Evolutionary conservation across 2,113 vertebrate genomes (phyloP), one percentile per base, ranked within the genome.

Genomic region (Oreochromis niloticus): DNA sequence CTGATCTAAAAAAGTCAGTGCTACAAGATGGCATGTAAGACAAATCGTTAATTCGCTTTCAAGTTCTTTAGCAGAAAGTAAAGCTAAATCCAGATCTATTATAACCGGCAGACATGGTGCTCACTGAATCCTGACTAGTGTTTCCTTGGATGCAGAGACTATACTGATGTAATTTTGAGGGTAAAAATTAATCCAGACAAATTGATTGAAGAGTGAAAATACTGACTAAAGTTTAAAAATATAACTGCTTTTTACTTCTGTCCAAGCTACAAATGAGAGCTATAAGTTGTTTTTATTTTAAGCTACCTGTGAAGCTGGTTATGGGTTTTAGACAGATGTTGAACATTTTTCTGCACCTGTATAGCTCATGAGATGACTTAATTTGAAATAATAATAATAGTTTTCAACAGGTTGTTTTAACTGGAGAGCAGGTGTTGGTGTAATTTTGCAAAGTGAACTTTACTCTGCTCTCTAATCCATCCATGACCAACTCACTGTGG

Each of bases 31-130:
- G 41, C 41, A 27, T 2, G 14, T 17, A 48, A 0, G 41, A 73
- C 22, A 48, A 46, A 27, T 46, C 0, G 0, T 27, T 73, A 0
- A 1, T 27, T 10, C 19, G 6, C 41, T 16, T 10, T 46, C 22
- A 27, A 46, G 41, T 6, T 73, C 22, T 48, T 73, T 30, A 30
- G 41, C 22, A 73, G 39, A 73, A 73, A 46, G 3, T 73, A 10
- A 73, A 13, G 39, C 22, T 46, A 75, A 75, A 75, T 17, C 41
- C 24, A 46, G 9, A 30, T 75, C 39, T 75, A 7, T 48, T 30
- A 75, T 75, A 30, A 17, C 9, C 1, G 9, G 1, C 41, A 73
- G 68, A 48, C 39, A 24, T 71, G 13, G 39, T 43, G 22, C 41
- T 73, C 68, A 10, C 8, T 73, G 68, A 46, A 17, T 46, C 36